Evolutionary conservation across 2,113 vertebrate genomes (phyloP).

Genomic region (Urocynchramus pylzowi): DNA sequence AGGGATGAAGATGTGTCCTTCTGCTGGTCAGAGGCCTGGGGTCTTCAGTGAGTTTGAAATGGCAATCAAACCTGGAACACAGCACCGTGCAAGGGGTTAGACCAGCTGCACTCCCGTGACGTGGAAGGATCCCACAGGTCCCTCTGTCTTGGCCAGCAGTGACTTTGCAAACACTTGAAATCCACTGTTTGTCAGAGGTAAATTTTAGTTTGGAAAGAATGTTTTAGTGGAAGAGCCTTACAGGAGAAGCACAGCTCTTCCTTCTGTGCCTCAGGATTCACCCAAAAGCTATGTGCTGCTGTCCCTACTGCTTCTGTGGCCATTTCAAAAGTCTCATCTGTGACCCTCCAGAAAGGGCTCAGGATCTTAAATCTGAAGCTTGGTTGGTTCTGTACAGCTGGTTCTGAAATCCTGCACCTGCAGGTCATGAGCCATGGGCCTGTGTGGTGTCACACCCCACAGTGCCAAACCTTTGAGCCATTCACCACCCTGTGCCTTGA

Average conservation of each 20-base stretch:
- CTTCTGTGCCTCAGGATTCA: background rate
- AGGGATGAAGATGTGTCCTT: slow-evolving; percentile 3
- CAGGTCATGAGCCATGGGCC: rapidly evolving
- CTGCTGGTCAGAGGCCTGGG: slow-evolving; percentile 42
- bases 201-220: background rate
- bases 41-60: slow-evolving; percentile 43
- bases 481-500: background rate
- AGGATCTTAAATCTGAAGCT: background rate
- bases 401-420: background rate
- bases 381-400: background rate
- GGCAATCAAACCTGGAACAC: slow-evolving; percentile 64
- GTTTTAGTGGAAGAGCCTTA: background rate
- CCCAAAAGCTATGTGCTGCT: background rate
- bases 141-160: background rate
- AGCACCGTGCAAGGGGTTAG: slow-evolving; percentile 37
- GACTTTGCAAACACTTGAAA: background rate
- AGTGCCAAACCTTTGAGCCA: background rate
- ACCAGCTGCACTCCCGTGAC: rapidly evolving
- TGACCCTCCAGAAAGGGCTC: background rate
- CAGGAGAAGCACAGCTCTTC: background rate
- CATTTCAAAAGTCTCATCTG: background rate
- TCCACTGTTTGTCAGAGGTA: background rate
- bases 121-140: background rate
- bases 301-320: background rate
- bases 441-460: rapidly evolving